phyloP scores from a whole-genome alignment of 1,140 invertebrate genomes.

The Solen grandis region DNA sequence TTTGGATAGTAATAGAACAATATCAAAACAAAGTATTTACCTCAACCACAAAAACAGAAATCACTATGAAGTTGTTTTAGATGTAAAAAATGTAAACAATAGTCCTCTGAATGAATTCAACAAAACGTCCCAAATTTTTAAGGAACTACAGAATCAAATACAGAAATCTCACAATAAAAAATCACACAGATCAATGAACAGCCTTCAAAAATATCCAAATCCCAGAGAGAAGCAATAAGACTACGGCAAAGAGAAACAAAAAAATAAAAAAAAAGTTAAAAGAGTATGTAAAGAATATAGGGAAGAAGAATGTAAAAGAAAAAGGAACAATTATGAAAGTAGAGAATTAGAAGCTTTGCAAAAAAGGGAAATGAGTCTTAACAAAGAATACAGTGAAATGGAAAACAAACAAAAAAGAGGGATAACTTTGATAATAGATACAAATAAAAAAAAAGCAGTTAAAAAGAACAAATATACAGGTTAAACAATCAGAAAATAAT shows the following conservation, averaged over 20 bases:
- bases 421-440: too few species aligned
- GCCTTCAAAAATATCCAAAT: too few species aligned
- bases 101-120: too few species aligned
- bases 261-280: too few species aligned
- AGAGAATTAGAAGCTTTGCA: neutral
- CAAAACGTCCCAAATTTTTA: too few species aligned
- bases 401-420: neutral
- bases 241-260: too few species aligned
- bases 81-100: constrained; percentile 21
- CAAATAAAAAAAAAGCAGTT: too few species aligned
- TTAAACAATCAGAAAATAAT: neutral
- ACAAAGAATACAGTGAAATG: neutral
- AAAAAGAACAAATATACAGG: neutral
- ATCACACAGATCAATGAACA: too few species aligned
- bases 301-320: neutral
- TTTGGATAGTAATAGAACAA: neutral
- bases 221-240: too few species aligned
- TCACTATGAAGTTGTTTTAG: constrained; percentile 36
- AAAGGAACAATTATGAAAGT: neutral
- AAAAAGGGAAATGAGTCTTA: neutral
- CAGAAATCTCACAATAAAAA: neutral
- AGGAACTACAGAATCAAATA: too few species aligned
- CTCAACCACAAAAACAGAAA: constrained; percentile 27
- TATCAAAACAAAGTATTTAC: neutral
- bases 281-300: neutral